Conservation (phyloP, 2,113 vertebrate genomes). For the Eptatretus burgeri region DNA sequence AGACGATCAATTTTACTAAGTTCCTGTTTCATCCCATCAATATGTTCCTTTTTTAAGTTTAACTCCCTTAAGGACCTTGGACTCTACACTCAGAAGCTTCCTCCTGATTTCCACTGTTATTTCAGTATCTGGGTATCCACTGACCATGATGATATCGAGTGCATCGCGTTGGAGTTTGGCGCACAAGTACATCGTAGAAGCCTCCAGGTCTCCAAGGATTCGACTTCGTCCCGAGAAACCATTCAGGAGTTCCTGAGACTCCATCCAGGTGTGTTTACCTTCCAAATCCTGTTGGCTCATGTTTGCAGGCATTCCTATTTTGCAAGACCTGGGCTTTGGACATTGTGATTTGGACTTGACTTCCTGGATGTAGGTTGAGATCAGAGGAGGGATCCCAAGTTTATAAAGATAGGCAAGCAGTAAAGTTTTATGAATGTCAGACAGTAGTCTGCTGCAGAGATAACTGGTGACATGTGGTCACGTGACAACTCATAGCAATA, state of each 20-base stretch:
- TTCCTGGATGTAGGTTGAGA: background rate
- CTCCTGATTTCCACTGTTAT: slow-evolving; percentile 8
- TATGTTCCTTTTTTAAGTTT: too few species aligned
- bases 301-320: too few species aligned
- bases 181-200: slow-evolving; percentile 50
- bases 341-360: background rate
- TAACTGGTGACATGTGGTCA: background rate
- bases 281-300: too few species aligned
- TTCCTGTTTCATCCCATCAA: too few species aligned
- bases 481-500: too few species aligned
- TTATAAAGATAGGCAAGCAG: background rate
- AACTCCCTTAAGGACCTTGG: too few species aligned
- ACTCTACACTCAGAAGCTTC: too few species aligned
- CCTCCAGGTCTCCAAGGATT: slow-evolving; percentile 41
- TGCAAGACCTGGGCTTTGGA: too few species aligned
- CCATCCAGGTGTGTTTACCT: slow-evolving; percentile 24
- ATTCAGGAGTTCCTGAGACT: slow-evolving; percentile 39
- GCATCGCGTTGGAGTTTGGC: slow-evolving; percentile 33
- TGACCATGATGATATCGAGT: slow-evolving; percentile 53
- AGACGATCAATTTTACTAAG: too few species aligned
- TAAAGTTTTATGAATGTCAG: background rate
- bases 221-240: slow-evolving; percentile 45
- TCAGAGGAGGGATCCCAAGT: background rate
- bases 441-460: background rate
- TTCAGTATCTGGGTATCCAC: slow-evolving; percentile 75